phyloP scores from a whole-genome alignment of 2,888 invertebrate genomes.

The Euplagia quadripunctaria region DNA sequence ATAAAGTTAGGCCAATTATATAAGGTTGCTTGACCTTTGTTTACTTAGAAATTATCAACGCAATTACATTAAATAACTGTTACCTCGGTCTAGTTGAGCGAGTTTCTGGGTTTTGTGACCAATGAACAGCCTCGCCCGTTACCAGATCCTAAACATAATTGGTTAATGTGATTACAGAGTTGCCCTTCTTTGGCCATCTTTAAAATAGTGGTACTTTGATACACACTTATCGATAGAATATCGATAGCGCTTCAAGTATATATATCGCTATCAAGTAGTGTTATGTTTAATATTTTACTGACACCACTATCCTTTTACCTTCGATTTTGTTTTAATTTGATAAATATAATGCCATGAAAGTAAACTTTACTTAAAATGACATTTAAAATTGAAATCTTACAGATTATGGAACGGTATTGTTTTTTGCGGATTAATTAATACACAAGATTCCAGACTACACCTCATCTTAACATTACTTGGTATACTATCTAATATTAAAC shows the following conservation, averaged over 20 bases:
- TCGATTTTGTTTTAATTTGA: neutral
- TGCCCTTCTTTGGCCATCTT: neutral
- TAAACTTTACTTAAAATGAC: neutral
- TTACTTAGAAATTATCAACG: constrained; percentile 4
- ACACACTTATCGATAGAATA: neutral
- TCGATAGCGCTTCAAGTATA: neutral
- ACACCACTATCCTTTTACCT: neutral
- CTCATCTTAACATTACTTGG: neutral
- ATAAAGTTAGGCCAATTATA: neutral
- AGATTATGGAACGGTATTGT: no score
- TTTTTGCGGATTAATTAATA: no score
- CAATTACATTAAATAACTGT: constrained; percentile 4
- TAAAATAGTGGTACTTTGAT: neutral
- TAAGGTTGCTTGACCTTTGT: neutral
- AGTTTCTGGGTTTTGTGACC: constrained; percentile 1
- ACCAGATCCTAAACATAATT: neutral
- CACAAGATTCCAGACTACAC: neutral
- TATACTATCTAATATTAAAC: neutral
- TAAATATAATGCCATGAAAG: neutral
- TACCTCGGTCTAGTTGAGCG: constrained; percentile 7
- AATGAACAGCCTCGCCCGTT: neutral
- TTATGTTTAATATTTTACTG: neutral
- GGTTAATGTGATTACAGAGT: neutral
- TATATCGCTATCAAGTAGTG: no score
- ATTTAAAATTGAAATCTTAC: no score